Percentiles rank a stretch among this genome's conserved stretches.
Conservation (phyloP, 2,888 invertebrate genomes). For the Drosophila mimica region DNA sequence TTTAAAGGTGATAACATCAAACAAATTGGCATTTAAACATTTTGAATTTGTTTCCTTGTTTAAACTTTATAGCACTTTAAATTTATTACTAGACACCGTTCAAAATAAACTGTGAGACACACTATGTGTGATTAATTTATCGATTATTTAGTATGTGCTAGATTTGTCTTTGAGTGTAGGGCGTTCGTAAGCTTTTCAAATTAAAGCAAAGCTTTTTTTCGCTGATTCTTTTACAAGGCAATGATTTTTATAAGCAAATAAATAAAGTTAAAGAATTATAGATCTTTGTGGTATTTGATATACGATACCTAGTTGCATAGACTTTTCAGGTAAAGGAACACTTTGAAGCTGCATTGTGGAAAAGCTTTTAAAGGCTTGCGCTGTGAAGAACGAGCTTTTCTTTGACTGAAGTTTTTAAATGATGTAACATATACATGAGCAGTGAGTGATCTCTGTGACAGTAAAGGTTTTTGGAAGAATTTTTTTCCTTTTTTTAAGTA, state of each 20-base stretch:
- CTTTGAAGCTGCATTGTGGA: conserved; percentile 29
- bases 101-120: too few species aligned
- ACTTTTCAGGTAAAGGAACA: conserved; percentile 17
- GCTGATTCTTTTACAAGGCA: conserved; percentile 35
- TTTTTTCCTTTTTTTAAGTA: background rate
- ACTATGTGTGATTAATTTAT: conserved; percentile 18
- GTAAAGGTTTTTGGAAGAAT: conserved; percentile 1
- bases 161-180: conserved; percentile 39
- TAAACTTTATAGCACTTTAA: too few species aligned
- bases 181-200: conserved; percentile 69
- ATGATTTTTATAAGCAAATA: conserved; percentile 28
- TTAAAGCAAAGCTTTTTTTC: conserved; percentile 67
- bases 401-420: conserved; percentile 4
- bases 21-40: too few species aligned
- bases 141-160: conserved; percentile 15
- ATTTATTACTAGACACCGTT: too few species aligned
- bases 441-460: background rate
- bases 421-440: conserved; percentile 3
- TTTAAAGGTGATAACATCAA: too few species aligned
- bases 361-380: conserved; percentile 11
- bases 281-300: conserved; percentile 21
- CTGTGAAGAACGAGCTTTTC: conserved; percentile 12
- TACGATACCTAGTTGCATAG: conserved; percentile 48
- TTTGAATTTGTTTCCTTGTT: too few species aligned
- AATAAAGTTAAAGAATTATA: conserved; percentile 17